Evolutionary conservation across 2,888 invertebrate species (phyloP).

Genomic region (Phlogophora meticulosa): DNA sequence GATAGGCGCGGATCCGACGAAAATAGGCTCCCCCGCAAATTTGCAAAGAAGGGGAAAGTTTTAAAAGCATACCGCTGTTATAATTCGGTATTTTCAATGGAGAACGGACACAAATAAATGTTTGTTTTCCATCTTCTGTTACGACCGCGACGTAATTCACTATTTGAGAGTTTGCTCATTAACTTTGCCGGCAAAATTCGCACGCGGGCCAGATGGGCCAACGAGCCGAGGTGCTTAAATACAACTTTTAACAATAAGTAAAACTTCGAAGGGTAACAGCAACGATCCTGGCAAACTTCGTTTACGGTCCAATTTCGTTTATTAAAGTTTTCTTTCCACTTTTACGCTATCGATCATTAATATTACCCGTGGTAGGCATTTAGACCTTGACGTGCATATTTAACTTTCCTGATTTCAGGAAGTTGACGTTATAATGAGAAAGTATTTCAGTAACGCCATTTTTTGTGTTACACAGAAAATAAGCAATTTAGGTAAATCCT

Average conservation of each 20-base stretch:
- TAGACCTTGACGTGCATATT: slow-evolving; percentile 59
- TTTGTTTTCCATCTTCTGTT: slow-evolving; percentile 55
- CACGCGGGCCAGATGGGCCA: slow-evolving; percentile 33
- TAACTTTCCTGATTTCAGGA: slow-evolving; percentile 55
- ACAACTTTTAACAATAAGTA: slow-evolving; percentile 55
- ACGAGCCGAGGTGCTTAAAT: slow-evolving; percentile 29
- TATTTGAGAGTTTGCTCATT: slow-evolving; percentile 55
- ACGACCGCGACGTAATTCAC: slow-evolving; percentile 50
- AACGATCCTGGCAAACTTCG: slow-evolving; percentile 25
- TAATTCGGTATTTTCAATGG: slow-evolving; percentile 58
- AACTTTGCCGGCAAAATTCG: slow-evolving; percentile 27
- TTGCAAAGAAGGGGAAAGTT: slow-evolving; percentile 74
- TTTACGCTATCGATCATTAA: slow-evolving; percentile 53
- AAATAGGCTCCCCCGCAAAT: slow-evolving; percentile 71
- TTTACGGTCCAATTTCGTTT: slow-evolving; percentile 20
- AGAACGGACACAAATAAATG: slow-evolving; percentile 60
- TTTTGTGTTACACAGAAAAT: slow-evolving; percentile 14
- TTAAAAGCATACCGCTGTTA: slow-evolving; percentile 76
- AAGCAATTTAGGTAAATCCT: neutral
- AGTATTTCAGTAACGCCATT: slow-evolving; percentile 35
- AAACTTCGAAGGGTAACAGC: slow-evolving; percentile 43
- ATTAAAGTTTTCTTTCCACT: slow-evolving; percentile 38
- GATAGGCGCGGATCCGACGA: slow-evolving; percentile 7
- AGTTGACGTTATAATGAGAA: slow-evolving; percentile 36
- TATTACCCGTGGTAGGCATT: slow-evolving; percentile 34